Evolutionary conservation across 1,140 invertebrate species (phyloP).

Genomic region (Anoplophora glabripennis): DNA sequence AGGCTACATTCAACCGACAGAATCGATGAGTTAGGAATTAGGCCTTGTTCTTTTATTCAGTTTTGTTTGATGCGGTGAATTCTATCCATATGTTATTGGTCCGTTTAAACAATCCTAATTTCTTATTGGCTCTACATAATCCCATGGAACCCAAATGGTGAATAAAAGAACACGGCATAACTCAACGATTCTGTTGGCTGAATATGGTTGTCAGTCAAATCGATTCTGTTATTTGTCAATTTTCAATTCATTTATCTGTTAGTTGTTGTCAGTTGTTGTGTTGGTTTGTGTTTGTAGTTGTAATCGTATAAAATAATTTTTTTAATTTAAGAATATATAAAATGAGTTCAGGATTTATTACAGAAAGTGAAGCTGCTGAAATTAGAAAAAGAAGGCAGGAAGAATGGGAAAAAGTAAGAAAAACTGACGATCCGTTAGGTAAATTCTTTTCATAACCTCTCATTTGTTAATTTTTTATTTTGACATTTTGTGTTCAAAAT

Average conservation of each 20-base stretch:
- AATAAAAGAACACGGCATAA: no score
- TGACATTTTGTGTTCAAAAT: slow-evolving; percentile 1
- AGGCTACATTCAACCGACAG: no score
- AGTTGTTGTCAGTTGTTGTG: background rate
- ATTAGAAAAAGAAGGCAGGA: slow-evolving; percentile 75
- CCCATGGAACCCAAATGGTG: no score
- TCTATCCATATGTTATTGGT: no score
- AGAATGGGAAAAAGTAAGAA: slow-evolving; percentile 92
- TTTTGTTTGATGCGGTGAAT: no score
- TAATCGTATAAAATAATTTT: background rate
- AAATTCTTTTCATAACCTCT: slow-evolving; percentile 38
- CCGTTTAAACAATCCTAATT: no score
- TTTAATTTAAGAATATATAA: background rate
- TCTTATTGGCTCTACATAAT: no score
- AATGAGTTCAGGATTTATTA: slow-evolving; percentile 88
- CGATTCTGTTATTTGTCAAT: background rate
- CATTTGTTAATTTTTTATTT: slow-evolving; percentile 13
- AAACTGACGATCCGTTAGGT: slow-evolving; percentile 85
- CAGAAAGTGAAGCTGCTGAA: slow-evolving; percentile 81
- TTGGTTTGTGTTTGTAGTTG: background rate
- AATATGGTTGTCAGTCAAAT: no score
- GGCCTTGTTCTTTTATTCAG: no score
- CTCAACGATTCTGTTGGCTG: no score
- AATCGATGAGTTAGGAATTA: no score
- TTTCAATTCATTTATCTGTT: background rate